Evolutionary conservation across 2,113 vertebrate species (phyloP).

Genomic region (Clarias gariepinus): DNA sequence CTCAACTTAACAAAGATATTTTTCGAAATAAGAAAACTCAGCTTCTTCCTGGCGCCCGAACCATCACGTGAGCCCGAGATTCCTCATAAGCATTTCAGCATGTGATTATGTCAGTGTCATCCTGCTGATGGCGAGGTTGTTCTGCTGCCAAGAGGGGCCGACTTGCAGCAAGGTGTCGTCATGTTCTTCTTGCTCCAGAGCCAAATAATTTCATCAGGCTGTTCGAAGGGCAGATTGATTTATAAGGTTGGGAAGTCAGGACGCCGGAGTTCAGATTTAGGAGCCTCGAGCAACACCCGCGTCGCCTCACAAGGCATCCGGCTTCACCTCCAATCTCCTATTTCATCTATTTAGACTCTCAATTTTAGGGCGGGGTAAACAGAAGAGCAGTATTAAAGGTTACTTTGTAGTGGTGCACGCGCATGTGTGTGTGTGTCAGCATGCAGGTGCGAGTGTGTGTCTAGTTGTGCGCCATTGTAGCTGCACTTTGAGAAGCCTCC

Average conservation of each 20-base stretch:
- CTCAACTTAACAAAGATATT: background rate
- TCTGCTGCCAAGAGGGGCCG: background rate
- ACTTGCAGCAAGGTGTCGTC: conserved; percentile 38
- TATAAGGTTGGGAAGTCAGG: conserved; percentile 26
- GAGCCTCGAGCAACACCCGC: background rate
- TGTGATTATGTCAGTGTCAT: background rate
- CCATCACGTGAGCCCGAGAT: background rate
- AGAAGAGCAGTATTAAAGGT: conserved; percentile 29
- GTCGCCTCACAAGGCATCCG: background rate
- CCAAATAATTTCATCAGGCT: conserved; percentile 40
- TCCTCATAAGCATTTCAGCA: conserved; percentile 13
- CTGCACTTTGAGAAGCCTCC: conserved; percentile 45
- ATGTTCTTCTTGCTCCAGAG: conserved; percentile 30
- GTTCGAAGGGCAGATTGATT: conserved; percentile 39
- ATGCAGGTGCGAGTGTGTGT: conserved; percentile 1
- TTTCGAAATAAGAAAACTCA: background rate
- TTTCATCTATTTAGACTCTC: background rate
- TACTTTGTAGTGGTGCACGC: background rate
- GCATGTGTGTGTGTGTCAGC: conserved; percentile 4
- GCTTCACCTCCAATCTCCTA: background rate
- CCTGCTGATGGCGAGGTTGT: background rate
- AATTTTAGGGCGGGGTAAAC: background rate
- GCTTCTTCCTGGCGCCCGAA: background rate
- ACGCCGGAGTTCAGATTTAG: background rate
- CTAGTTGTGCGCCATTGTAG: conserved; percentile 37